Percentiles rank a stretch among this genome's conserved stretches.
Evolutionary conservation across 2,888 invertebrate genomes (phyloP).

Genomic region (Hydriomena furcata): DNA sequence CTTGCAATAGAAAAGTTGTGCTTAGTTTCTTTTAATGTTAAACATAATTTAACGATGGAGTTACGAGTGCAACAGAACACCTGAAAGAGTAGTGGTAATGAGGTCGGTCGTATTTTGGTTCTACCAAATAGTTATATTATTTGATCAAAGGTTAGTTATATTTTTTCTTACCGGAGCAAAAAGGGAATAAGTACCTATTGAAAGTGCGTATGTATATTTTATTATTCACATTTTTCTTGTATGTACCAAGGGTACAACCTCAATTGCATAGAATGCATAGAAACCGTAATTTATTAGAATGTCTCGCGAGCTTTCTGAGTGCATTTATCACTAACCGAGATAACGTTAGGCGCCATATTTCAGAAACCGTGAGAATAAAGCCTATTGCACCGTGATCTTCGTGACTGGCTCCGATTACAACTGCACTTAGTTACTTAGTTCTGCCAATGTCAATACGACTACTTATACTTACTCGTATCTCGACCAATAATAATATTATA

Average conservation of each 20-base stretch:
- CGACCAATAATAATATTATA: constrained; percentile 11
- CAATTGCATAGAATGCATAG: constrained; percentile 23
- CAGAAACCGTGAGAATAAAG: constrained; percentile 70
- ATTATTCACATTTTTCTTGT: background rate
- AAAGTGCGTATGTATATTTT: background rate
- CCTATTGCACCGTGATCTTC: constrained; percentile 49
- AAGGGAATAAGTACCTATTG: no score
- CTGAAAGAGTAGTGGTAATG: no score
- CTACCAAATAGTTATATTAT: no score
- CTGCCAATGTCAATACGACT: constrained; percentile 26
- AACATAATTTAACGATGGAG: no score
- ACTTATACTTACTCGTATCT: constrained; percentile 35
- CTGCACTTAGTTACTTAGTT: constrained; percentile 20
- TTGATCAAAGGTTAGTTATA: no score
- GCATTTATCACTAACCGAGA: constrained; percentile 67
- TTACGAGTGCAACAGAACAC: no score
- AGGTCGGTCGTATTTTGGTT: no score
- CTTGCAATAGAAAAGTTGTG: no score
- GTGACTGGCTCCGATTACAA: constrained; percentile 54
- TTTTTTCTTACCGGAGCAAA: no score
- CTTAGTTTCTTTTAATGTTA: no score
- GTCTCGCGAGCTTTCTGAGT: constrained; percentile 32
- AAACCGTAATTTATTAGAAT: constrained; percentile 28
- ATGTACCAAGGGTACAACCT: constrained; percentile 1
- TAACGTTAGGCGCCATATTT: constrained; percentile 64